Evolutionary conservation across 2,113 vertebrate genomes (phyloP), one percentile per base, ranked within the genome.

Genomic region (Rhinopithecus roxellana): DNA sequence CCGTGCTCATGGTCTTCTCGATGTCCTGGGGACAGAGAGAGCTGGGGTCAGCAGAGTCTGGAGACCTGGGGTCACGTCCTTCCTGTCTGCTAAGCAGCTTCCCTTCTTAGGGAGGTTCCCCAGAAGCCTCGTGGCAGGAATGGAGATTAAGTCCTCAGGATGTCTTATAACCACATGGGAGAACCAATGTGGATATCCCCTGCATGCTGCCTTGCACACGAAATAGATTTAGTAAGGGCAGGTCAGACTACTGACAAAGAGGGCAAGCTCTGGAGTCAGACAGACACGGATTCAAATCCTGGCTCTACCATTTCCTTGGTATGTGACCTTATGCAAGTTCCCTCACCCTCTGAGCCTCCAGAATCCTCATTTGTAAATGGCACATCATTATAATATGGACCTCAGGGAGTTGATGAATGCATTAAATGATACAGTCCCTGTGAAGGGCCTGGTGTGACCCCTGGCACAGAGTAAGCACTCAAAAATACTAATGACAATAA

Each of bases 1-100:
- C 99, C 0, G 99, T 99, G 97, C 98, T 99, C 99, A 99, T 99
- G 38, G 99, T 99, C 98, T 99, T 99, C 98, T 99, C 99, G 23
- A 99, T 99, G 98, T 99, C 99, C 99, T 99, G 98, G 0, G 97
- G 12, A 88, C 94, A 0, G 23, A 77, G 96, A 97, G 72, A 32
- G 94, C 70, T 22, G 4, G 32, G 0, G 82, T 98, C 75, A 98
- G 90, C 32, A 20, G 20, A 12, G 40, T 12, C 83, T 35, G 48
- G 40, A 25, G 38, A 52, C 69, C n/a, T 35, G 23, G 48, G 4
- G 43, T 8, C 70, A 32, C 4, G 0, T 9, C 72, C 59, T n/a
- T 52, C 55, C 67, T 2, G 2, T 10, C 52, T 16, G 57, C 70
- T n/a, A 35, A 25, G 23, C 45, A 16, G 69, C 52, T 16, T 35